Conservation (phyloP, 2,888 invertebrate genomes). For the Spisula subtruncata region DNA sequence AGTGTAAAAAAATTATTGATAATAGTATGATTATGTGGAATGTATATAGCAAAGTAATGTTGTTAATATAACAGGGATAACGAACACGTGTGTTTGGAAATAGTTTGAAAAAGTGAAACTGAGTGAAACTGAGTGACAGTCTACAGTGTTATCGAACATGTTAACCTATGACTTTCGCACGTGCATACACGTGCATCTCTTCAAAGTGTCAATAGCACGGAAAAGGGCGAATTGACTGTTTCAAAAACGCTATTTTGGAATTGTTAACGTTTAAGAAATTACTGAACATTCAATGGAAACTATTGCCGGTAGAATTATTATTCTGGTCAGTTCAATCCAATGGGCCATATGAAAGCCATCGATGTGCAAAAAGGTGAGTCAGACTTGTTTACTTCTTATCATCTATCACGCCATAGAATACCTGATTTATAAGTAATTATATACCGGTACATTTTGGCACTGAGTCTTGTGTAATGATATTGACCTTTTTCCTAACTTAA, state of each 20-base stretch:
- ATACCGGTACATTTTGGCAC: neutral
- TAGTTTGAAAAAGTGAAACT: too few relatives aligned
- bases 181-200: slow-evolving; percentile 17
- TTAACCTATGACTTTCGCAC: slow-evolving; percentile 8
- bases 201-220: neutral
- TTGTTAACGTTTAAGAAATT: neutral
- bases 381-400: neutral
- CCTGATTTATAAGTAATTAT: neutral
- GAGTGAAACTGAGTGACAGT: neutral
- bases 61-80: neutral
- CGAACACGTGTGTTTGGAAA: neutral
- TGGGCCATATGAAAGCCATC: slow-evolving; percentile 67
- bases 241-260: slow-evolving; percentile 6
- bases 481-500: too few relatives aligned
- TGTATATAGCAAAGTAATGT: neutral
- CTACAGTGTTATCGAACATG: neutral
- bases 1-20: neutral
- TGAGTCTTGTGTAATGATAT: neutral
- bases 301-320: neutral
- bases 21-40: neutral
- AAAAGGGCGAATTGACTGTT: neutral
- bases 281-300: neutral
- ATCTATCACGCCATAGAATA: neutral
- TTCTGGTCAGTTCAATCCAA: slow-evolving; percentile 43
- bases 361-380: slow-evolving; percentile 69